Conservation (phyloP, 2,888 invertebrate species). For the Zaprionus obscuricornis region DNA sequence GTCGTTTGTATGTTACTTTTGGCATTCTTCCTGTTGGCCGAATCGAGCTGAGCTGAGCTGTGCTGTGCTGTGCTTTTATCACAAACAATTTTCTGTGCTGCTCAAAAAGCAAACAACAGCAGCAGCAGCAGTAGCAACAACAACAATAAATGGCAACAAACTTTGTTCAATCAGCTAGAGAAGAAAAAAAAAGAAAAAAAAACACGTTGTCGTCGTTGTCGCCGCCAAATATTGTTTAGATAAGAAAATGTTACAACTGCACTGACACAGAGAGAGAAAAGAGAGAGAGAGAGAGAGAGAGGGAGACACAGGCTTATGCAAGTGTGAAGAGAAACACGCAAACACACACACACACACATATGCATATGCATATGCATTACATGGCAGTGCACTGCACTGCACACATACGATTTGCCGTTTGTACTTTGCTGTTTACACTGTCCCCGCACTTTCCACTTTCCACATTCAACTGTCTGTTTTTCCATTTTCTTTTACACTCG, state of each 20-base stretch:
- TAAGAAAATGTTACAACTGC: slow-evolving; percentile 69
- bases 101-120: slow-evolving; percentile 39
- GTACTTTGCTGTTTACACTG: slow-evolving; percentile 43
- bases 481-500: slow-evolving; percentile 41
- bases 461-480: slow-evolving; percentile 14
- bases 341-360: slow-evolving; percentile 20
- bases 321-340: no score
- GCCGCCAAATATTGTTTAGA: slow-evolving; percentile 73
- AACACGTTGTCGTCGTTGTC: slow-evolving; percentile 50
- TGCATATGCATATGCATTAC: not conserved
- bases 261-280: no score
- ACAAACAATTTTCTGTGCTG: slow-evolving; percentile 47
- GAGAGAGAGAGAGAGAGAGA: no score
- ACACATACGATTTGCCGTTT: slow-evolving; percentile 38
- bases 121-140: slow-evolving; percentile 22
- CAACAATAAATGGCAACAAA: slow-evolving; percentile 22
- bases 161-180: slow-evolving; percentile 28
- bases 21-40: slow-evolving; percentile 37
- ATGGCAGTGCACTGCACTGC: slow-evolving; percentile 5
- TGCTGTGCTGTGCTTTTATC: slow-evolving; percentile 43
- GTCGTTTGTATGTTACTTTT: no score
- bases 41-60: no score
- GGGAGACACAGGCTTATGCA: no score
- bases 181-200: slow-evolving; percentile 61
- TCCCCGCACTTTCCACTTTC: not conserved